phyloP scores from a whole-genome alignment of 2,113 vertebrate genomes.

The Lagopus muta region DNA sequence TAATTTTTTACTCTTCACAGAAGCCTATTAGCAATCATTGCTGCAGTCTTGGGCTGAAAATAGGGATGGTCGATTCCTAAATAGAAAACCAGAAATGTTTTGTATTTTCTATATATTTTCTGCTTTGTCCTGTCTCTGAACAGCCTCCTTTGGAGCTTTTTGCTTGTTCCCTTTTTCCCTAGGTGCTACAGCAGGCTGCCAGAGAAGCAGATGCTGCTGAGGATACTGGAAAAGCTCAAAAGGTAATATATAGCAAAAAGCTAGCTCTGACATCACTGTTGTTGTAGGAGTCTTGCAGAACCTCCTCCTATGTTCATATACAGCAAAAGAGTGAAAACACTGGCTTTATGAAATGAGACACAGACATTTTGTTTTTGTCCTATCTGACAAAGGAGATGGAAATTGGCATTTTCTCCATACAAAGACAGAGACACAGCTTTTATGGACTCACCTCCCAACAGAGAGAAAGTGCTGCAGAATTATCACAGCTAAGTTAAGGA shows the following conservation, averaged over 20 bases:
- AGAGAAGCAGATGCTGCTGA: constrained; percentile 6
- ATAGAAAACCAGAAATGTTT: constrained; percentile 22
- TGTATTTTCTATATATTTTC: neutral
- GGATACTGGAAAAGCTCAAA: constrained; percentile 12
- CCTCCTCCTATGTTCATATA: neutral
- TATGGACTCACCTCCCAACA: neutral
- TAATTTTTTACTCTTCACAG: constrained; percentile 69
- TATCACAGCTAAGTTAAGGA: neutral
- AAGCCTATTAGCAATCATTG: constrained; percentile 68
- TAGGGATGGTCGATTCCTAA: neutral
- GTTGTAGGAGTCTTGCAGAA: neutral
- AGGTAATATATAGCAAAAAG: neutral
- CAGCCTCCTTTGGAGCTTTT: neutral
- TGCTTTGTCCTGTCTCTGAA: neutral
- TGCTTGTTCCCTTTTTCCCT: neutral
- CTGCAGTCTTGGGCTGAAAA: constrained; percentile 25
- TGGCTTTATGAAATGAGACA: constrained; percentile 5
- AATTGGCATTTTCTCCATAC: neutral
- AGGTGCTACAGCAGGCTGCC: constrained; percentile 1
- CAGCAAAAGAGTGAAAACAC: constrained; percentile 5
- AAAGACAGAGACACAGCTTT: neutral
- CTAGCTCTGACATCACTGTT: neutral
- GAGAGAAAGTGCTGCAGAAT: neutral
- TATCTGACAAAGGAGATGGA: neutral
- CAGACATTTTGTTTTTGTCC: neutral